Base-by-base conservation (phyloP, 2,113 vertebrate species). In the Hoplias malabaricus region DNA sequence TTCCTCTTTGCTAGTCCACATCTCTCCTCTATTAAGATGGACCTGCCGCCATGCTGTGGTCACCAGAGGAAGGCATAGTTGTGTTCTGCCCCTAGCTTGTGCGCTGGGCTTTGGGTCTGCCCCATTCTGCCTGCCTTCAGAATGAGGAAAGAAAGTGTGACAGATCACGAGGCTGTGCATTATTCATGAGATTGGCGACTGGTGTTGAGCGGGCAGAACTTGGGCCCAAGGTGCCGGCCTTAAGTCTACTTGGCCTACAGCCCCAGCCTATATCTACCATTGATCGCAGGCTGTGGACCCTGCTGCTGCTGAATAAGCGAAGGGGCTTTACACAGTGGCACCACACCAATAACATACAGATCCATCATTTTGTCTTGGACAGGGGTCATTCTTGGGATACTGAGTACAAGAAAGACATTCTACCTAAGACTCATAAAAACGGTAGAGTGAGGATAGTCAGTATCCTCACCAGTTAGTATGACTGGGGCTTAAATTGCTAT, bases 241-340 rank as follows among this genome's bases (percentile, higher is more conserved):
- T 93, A 94, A 91, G 87, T 87, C 82, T 84, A 69, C 89, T 90
- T 87, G 84, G 88, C 92, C 91, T 87, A 87, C 84, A 80, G 72
- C 86, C 84, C 87, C 59, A 86, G 83, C 59, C 59, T 80, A 87
- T 89, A 84, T 90, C 33, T 27, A 83, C 81, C 89, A 95, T 93
- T 86, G 93, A 96, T 95, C 91, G 90, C 73, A 80, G 84, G 86
- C 83, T 81, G 81, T 85, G 86, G 74, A 83, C 79, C 33, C 40
- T 84, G 85, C 76, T 84, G 85, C 76, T 92, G 93, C 91, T 93
- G 90, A 91, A 92, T 93, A 92, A 94, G 90, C 89, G 80, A 43
- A 84, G 83, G 81, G 85, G 84, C 85, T 90, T 89, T 88, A 89
- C 81, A 80, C 78, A 84, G 86, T 69, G 77, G 87, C 86, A 69